These are phyloP conservation scores for Prunella himalayana DNA, from an alignment of 2,113 vertebrate species.

Conservation along the genomic window DNA sequence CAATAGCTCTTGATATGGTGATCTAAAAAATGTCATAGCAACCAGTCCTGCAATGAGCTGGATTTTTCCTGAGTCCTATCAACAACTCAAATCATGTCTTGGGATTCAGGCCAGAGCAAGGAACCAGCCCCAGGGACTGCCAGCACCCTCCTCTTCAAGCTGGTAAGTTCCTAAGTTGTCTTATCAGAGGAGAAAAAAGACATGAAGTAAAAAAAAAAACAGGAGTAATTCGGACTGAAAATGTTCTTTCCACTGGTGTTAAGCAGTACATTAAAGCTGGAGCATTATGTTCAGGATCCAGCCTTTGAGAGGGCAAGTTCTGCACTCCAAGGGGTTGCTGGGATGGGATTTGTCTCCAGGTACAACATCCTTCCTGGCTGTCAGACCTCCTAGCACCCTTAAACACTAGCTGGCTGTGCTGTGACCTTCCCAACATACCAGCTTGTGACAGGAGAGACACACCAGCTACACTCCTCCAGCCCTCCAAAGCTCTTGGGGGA, in stretches of 20 bases:
- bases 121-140: background rate
- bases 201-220: rapidly evolving
- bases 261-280: background rate
- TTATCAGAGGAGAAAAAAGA: background rate
- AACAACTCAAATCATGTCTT: background rate
- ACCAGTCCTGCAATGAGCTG: background rate
- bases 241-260: background rate
- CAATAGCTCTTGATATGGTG: background rate
- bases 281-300: background rate
- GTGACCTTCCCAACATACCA: background rate
- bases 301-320: background rate
- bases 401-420: background rate
- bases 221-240: background rate
- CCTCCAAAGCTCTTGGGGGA: background rate
- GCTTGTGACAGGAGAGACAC: background rate
- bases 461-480: background rate
- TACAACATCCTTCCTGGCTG: background rate
- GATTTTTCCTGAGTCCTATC: background rate
- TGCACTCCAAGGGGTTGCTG: background rate
- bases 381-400: background rate
- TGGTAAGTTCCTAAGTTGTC: background rate
- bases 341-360: background rate
- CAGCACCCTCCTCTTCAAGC: background rate
- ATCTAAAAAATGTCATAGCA: slow-evolving; percentile 28
- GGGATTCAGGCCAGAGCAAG: background rate